phyloP scores from a whole-genome alignment of 2,113 vertebrate genomes.

The Hystrix cristata region DNA sequence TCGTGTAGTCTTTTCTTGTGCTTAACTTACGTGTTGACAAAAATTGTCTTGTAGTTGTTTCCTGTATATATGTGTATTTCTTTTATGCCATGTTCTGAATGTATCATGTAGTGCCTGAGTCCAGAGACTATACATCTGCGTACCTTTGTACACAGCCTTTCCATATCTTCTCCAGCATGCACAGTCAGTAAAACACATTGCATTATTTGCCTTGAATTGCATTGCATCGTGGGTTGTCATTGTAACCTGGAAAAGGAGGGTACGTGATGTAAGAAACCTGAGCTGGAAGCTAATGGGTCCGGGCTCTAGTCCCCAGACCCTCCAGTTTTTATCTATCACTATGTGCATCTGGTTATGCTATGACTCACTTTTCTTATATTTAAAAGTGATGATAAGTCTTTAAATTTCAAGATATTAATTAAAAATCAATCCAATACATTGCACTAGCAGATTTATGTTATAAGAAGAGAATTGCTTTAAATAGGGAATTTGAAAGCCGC shows the following conservation, averaged over 20 bases:
- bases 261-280: not conserved
- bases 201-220: not conserved
- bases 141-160: not conserved
- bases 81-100: not conserved
- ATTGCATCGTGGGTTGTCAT: not conserved
- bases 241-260: conserved; percentile 1
- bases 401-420: not conserved
- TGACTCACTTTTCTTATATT: not conserved
- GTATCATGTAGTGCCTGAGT: not conserved
- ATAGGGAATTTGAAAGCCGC: conserved; percentile 1
- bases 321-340: not conserved
- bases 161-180: no score
- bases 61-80: not conserved
- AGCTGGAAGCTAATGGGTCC: not conserved
- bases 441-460: not conserved
- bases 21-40: not conserved
- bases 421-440: not conserved
- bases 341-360: not conserved
- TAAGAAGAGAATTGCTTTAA: not conserved
- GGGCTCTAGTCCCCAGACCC: not conserved
- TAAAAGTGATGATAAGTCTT: not conserved
- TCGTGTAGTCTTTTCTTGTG: not conserved
- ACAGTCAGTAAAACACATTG: not conserved
- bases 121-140: not conserved
- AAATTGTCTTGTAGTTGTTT: not conserved